Conservation (phyloP, 2,888 invertebrate genomes). For the Augochlorella aurata region DNA sequence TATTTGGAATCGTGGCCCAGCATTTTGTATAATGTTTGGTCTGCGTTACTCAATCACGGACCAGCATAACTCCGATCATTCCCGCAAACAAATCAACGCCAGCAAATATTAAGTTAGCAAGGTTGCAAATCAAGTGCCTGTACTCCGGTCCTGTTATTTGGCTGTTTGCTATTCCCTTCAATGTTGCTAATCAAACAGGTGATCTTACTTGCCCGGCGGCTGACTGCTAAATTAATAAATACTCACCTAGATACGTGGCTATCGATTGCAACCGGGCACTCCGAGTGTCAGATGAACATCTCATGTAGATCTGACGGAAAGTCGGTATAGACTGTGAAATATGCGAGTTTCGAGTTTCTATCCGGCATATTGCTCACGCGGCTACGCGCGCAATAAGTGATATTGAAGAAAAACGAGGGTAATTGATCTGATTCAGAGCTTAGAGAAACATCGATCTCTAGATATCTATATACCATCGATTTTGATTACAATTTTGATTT, state of each 20-base stretch:
- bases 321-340: constrained; percentile 18
- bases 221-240: constrained; percentile 45
- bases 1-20: not conserved
- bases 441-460: too few relatives aligned
- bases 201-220: constrained; percentile 33
- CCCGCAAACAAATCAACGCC: constrained; percentile 24
- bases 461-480: too few relatives aligned
- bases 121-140: constrained; percentile 9
- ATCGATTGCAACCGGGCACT: constrained; percentile 29
- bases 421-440: too few relatives aligned
- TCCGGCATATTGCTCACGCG: not conserved
- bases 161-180: constrained; percentile 41
- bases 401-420: constrained; percentile 1
- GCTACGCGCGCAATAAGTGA: not conserved
- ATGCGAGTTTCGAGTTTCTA: constrained; percentile 24
- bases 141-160: constrained; percentile 7
- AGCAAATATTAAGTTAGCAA: constrained; percentile 39
- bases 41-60: not conserved
- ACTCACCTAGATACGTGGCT: not conserved
- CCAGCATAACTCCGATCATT: not conserved
- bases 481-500: too few relatives aligned
- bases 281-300: not conserved
- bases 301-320: constrained; percentile 6
- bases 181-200: constrained; percentile 39
- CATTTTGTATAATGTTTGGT: not conserved